phyloP scores from a whole-genome alignment of 2,888 invertebrate genomes.

The Pyrocoelia pectoralis region DNA sequence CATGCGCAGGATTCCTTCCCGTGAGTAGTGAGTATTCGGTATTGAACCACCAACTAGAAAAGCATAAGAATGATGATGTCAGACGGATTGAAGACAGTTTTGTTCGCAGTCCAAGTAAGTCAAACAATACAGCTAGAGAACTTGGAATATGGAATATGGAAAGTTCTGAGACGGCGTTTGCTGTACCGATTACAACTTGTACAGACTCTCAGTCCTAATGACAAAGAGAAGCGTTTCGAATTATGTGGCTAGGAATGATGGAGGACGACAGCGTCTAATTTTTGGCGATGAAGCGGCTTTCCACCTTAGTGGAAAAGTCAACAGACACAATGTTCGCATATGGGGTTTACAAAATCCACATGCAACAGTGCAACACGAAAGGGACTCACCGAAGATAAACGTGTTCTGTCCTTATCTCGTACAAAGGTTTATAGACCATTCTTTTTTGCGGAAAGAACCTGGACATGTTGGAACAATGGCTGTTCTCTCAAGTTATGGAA shows the following conservation, averaged over 20 bases:
- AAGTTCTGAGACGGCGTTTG: not conserved
- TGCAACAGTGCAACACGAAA: conserved; percentile 10
- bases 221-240: conserved; percentile 7
- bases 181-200: conserved; percentile 10
- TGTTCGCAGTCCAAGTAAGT: conserved; percentile 8
- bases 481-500: conserved; percentile 2
- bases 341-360: conserved; percentile 5
- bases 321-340: conserved; percentile 14
- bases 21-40: no score
- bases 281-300: not conserved
- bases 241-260: conserved; percentile 8
- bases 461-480: conserved; percentile 13
- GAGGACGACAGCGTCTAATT: conserved; percentile 7
- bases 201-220: conserved; percentile 5
- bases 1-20: no score
- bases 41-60: conserved; percentile 13
- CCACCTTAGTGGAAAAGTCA: conserved; percentile 1
- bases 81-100: conserved; percentile 4
- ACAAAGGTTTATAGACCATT: conserved; percentile 3
- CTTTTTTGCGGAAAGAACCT: conserved; percentile 4
- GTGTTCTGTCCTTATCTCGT: conserved; percentile 7
- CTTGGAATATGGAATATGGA: conserved; percentile 6
- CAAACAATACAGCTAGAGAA: conserved; percentile 5
- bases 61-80: conserved; percentile 2
- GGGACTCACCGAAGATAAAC: not conserved